Evolutionary conservation across 1,140 invertebrate genomes (phyloP), one percentile per base, ranked within the genome.

Genomic region (Orussus abietinus): DNA sequence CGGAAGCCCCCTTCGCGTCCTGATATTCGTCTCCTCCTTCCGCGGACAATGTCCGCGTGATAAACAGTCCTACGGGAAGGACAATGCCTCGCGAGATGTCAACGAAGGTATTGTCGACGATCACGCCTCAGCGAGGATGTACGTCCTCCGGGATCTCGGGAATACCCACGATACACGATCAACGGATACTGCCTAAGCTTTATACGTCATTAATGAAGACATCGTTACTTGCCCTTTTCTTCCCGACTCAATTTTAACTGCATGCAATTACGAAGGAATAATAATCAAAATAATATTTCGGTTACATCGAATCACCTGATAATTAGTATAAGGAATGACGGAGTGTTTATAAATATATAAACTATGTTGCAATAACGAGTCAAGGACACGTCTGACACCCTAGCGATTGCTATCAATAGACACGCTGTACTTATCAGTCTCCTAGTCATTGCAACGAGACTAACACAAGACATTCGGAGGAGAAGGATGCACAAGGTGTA

Each of bases 381-480:
- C n/a, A n/a, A n/a, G n/a, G n/a, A 38, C 38, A 35, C 48, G 28
- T 42, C 39, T 50, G 4, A 38, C 17, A 36, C 21, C 19, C n/a
- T 12, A n/a, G n/a, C n/a, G n/a, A n/a, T n/a, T n/a, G n/a, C n/a
- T n/a, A n/a, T n/a, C n/a, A n/a, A n/a, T n/a, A n/a, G n/a, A n/a
- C n/a, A n/a, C n/a, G n/a, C n/a, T n/a, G n/a, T n/a, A n/a, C n/a
- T n/a, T n/a, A n/a, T n/a, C n/a, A n/a, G n/a, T n/a, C n/a, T n/a
- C n/a, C n/a, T n/a, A n/a, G n/a, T n/a, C n/a, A n/a, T n/a, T n/a
- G n/a, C n/a, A n/a, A n/a, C n/a, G n/a, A n/a, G n/a, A n/a, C n/a
- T n/a, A n/a, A n/a, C n/a, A n/a, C n/a, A n/a, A n/a, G n/a, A n/a
- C n/a, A n/a, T n/a, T n/a, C n/a, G n/a, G n/a, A n/a, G n/a, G n/a